phyloP scores from a whole-genome alignment of 1,140 invertebrate species.

The Antheraea pernyi region DNA sequence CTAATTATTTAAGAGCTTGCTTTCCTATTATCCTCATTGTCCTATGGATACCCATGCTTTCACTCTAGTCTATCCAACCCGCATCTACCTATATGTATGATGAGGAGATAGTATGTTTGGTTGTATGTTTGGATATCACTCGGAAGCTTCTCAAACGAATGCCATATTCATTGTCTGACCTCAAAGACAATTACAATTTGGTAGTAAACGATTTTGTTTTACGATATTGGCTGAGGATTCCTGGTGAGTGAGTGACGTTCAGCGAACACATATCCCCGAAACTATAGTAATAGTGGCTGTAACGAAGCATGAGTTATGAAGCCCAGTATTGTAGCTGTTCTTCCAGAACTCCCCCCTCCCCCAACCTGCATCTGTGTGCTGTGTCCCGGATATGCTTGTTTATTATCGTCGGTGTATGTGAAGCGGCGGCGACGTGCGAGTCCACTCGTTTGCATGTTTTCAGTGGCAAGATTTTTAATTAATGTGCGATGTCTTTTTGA shows the following conservation, averaged over 20 bases:
- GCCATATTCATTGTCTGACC: background rate
- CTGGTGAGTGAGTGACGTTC: constrained; percentile 74
- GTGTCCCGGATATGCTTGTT: constrained; percentile 50
- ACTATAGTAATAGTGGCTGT: constrained; percentile 39
- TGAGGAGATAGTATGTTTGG: constrained; percentile 35
- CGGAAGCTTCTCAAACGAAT: constrained; percentile 7
- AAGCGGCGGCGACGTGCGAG: constrained; percentile 22
- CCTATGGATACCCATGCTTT: constrained; percentile 25
- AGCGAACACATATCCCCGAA: constrained; percentile 62
- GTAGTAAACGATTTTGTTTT: constrained; percentile 71
- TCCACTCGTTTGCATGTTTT: constrained; percentile 55
- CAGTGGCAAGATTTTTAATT: constrained; percentile 43
- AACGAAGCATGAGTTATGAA: constrained; percentile 59
- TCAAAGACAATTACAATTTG: constrained; percentile 51
- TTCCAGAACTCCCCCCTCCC: constrained; percentile 37
- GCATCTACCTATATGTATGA: constrained; percentile 39
- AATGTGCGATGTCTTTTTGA: constrained; percentile 76
- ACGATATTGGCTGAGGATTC: constrained; percentile 46
- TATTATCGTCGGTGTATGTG: constrained; percentile 20
- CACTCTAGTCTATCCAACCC: constrained; percentile 37
- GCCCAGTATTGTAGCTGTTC: constrained; percentile 20
- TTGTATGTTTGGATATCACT: constrained; percentile 35
- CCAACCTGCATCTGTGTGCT: constrained; percentile 57
- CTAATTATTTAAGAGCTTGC: constrained; percentile 60
- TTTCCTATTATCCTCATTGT: constrained; percentile 35